Conservation (phyloP, 2,888 invertebrate genomes). For the Acrobasis consociella region DNA sequence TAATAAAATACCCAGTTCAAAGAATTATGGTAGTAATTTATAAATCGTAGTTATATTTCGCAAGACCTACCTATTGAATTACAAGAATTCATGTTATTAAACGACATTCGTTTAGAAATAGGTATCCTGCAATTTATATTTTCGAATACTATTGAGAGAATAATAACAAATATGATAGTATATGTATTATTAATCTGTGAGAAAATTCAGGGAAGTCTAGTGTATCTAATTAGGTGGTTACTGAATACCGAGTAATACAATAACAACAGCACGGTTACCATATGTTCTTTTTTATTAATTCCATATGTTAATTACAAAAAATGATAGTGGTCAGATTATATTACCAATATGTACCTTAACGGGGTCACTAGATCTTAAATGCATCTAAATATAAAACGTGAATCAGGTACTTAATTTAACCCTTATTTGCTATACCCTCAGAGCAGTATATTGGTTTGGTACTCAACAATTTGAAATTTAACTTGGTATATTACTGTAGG, state of each 20-base stretch:
- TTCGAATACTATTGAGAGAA: neutral
- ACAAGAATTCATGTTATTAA: neutral
- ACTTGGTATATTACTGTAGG: constrained; percentile 6
- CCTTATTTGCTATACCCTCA: too few relatives aligned
- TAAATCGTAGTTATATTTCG: neutral
- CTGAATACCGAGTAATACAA: too few relatives aligned
- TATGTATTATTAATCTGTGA: neutral
- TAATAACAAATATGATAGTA: neutral
- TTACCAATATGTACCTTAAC: too few relatives aligned
- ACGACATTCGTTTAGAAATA: neutral
- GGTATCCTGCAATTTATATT: neutral
- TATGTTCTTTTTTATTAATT: too few relatives aligned
- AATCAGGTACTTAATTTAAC: too few relatives aligned
- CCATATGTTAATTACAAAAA: too few relatives aligned
- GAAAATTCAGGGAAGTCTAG: neutral
- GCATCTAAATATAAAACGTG: too few relatives aligned
- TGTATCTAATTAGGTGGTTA: too few relatives aligned
- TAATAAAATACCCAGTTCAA: neutral
- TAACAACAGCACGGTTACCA: too few relatives aligned
- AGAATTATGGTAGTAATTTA: neutral
- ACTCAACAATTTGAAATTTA: neutral
- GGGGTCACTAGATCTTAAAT: too few relatives aligned
- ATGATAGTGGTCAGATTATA: too few relatives aligned
- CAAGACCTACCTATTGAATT: neutral
- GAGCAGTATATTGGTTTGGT: neutral